These are phyloP conservation scores for Lasiurus cinereus DNA, from an alignment of 2,113 vertebrate species.

Conservation along the genomic window DNA sequence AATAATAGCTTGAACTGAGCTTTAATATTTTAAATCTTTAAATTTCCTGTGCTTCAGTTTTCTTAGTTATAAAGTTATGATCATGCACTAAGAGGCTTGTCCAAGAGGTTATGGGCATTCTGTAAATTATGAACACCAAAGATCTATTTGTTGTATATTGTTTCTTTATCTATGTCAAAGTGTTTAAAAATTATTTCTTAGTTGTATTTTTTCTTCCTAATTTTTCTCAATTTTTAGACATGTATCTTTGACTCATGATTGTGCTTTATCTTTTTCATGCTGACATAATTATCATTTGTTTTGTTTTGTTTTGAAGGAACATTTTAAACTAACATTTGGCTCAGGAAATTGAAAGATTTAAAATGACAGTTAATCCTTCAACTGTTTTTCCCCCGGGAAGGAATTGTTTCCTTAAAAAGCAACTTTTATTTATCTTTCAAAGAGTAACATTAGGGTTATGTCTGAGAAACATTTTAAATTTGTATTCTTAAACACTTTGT, in stretches of 20 bases:
- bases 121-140: neutral
- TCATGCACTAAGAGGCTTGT: neutral
- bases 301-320: slow-evolving; percentile 57
- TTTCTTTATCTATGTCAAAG: neutral
- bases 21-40: neutral
- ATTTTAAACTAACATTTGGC: slow-evolving; percentile 76
- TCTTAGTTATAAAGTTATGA: neutral
- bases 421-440: slow-evolving; percentile 10
- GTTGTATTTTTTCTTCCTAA: neutral
- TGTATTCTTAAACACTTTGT: neutral
- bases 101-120: neutral
- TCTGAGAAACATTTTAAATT: slow-evolving; percentile 21
- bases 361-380: slow-evolving; percentile 64
- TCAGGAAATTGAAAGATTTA: slow-evolving; percentile 65
- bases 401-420: slow-evolving; percentile 25
- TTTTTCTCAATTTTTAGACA: neutral
- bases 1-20: neutral
- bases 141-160: neutral
- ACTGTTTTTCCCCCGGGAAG: slow-evolving; percentile 42
- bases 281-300: slow-evolving; percentile 36
- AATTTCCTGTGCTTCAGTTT: neutral
- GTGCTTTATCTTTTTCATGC: slow-evolving; percentile 71
- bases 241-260: slow-evolving; percentile 54
- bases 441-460: neutral
- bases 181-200: neutral